Percentiles rank a stretch among this genome's conserved stretches.
phyloP scores from a whole-genome alignment of 2,888 invertebrate species.

The Lasioglossum figueresi region DNA sequence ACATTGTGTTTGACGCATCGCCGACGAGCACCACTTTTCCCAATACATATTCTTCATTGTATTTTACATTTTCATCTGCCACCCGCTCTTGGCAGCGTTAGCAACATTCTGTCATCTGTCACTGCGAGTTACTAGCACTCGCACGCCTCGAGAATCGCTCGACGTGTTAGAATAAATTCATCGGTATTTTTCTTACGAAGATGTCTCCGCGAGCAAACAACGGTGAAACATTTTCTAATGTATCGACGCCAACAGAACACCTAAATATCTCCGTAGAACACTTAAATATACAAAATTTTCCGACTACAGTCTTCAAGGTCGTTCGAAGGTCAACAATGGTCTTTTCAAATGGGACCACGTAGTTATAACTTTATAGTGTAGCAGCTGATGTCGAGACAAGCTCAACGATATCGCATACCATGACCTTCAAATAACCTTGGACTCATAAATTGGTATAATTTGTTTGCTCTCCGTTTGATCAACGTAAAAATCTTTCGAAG shows the following conservation, averaged over 20 bases:
- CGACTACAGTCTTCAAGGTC: too few species aligned
- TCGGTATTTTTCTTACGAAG: constrained; percentile 11
- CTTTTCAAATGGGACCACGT: too few species aligned
- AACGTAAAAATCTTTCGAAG: too few species aligned
- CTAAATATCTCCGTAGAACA: too few species aligned
- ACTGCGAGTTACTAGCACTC: background rate
- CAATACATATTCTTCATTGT: background rate
- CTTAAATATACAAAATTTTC: too few species aligned
- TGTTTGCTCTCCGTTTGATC: too few species aligned
- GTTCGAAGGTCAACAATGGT: too few species aligned
- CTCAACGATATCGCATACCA: too few species aligned
- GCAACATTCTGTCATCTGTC: background rate
- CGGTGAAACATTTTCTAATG: background rate
- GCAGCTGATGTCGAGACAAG: background rate
- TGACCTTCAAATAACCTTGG: too few species aligned
- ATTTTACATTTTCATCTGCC: background rate
- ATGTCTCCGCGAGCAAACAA: constrained; percentile 17
- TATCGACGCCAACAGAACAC: too few species aligned
- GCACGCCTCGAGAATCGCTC: background rate
- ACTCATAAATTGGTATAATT: too few species aligned
- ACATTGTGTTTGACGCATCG: constrained; percentile 2
- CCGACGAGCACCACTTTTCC: background rate
- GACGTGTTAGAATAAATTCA: constrained; percentile 26
- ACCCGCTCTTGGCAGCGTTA: background rate
- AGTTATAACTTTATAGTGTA: too few species aligned